A percentile compares a stretch with the other conserved stretches of the same genome.
These are phyloP conservation scores for Rhamnusium bicolor DNA, from an alignment of 2,888 invertebrate species.

Conservation along the genomic window DNA sequence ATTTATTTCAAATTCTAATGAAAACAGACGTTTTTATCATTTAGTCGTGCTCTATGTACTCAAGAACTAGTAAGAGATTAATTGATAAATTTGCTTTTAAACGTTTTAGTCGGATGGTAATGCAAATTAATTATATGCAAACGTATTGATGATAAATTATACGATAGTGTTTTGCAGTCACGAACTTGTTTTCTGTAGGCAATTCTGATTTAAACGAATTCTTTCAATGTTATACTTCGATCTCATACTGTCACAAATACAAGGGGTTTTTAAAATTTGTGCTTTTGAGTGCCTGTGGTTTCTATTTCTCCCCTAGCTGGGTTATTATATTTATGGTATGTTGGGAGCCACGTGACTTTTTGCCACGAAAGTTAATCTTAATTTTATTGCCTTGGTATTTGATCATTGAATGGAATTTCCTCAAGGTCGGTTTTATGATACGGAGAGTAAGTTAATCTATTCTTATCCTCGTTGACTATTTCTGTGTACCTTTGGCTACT, in stretches of 20 bases:
- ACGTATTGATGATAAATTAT: conserved; percentile 56
- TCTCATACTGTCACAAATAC: background rate
- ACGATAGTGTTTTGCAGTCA: conserved; percentile 52
- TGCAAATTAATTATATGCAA: conserved; percentile 57
- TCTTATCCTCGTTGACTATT: too few relatives aligned
- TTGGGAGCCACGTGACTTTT: too few relatives aligned
- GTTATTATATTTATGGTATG: too few relatives aligned
- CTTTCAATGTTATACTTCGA: conserved; percentile 28
- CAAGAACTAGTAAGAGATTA: conserved; percentile 48
- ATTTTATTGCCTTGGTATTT: too few relatives aligned
- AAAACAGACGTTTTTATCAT: conserved; percentile 45
- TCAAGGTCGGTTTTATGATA: too few relatives aligned
- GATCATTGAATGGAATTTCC: too few relatives aligned
- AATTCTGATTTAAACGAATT: conserved; percentile 30
- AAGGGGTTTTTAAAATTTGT: too few relatives aligned
- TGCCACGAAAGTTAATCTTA: too few relatives aligned
- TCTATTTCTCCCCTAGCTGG: too few relatives aligned
- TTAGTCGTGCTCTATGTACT: conserved; percentile 44
- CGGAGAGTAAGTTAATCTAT: too few relatives aligned
- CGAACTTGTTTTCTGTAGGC: conserved; percentile 46
- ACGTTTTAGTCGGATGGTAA: conserved; percentile 48
- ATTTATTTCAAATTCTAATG: conserved; percentile 48
- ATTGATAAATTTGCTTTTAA: conserved; percentile 51
- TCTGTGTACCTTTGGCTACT: too few relatives aligned
- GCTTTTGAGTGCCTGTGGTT: too few relatives aligned